Evolutionary conservation across 2,113 vertebrate species (phyloP), one percentile per base, ranked within the genome.

Genomic region (Rhabdornis inornatus): DNA sequence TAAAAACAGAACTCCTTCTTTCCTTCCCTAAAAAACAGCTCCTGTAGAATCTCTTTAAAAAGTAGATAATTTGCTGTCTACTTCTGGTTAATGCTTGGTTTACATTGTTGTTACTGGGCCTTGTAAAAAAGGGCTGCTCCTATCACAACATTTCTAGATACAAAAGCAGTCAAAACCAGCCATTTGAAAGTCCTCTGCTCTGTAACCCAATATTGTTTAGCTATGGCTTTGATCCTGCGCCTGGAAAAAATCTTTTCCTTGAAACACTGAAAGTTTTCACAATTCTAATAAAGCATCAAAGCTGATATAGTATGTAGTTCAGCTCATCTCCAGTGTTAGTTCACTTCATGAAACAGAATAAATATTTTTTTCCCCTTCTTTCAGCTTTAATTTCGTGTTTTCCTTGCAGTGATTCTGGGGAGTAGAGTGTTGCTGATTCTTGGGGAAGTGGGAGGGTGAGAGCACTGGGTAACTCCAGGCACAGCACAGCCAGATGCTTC

Each of bases 181-280:
- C 64, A 53, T 95, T 93, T 95, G 90, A 95, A 96, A 95, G 89
- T 68, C 85, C 78, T 85, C 92, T 89, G 94, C 83, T 94, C 86
- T 86, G 90, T 94, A 96, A 91, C 75, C 53, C 87, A 90, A 70
- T 93, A 94, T 85, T 96, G 95, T 95, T 96, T 95, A 82, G 66
- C 50, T 66, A 44, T 82, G 92, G 42, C 97, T 98, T 98, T 97
- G 96, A 97, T 97, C 97, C 97, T 70, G 14, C 0, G 80, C 94
- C 96, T 96, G 95, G 96, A 95, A 96, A 96, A 94, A 91, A 79
- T 92, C 79, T 97, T 89, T 96, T 97, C 94, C 95, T 97, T 96
- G 95, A 97, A 97, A 93, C 77, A 68, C 83, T 70, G 78, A 90
- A 89, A 94, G 92, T 92, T 95, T 83, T 95, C 94, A 80, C 60